A percentile compares a stretch with the other conserved stretches of the same genome.
Conservation (phyloP, 2,113 vertebrate species). For the Scatophagus argus region DNA sequence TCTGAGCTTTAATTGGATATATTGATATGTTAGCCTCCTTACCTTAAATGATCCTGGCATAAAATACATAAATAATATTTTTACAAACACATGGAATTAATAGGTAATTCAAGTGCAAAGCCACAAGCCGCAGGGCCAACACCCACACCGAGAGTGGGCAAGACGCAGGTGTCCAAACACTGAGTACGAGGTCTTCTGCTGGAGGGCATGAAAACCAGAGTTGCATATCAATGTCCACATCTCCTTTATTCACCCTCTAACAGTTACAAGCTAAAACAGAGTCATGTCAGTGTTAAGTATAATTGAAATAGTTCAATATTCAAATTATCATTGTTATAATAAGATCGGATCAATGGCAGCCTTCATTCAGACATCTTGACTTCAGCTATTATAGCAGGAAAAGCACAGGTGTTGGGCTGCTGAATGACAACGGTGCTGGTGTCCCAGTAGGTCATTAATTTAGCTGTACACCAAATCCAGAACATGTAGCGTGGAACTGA, state of each 20-base stretch:
- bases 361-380: too few species aligned
- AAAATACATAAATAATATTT: background rate
- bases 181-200: background rate
- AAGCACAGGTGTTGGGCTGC: too few species aligned
- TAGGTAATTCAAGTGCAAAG: background rate
- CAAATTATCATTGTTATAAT: background rate
- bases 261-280: background rate
- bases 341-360: background rate
- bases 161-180: slow-evolving; percentile 10
- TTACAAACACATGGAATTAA: background rate
- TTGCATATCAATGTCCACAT: slow-evolving; percentile 9
- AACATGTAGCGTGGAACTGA: background rate
- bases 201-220: slow-evolving; percentile 8
- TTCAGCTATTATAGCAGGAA: too few species aligned
- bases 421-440: too few species aligned
- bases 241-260: background rate
- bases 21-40: background rate
- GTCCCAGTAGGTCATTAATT: too few species aligned
- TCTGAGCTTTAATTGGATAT: background rate
- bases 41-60: background rate
- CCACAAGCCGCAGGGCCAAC: slow-evolving; percentile 11
- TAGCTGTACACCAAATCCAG: too few species aligned
- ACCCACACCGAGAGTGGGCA: background rate
- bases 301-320: background rate
- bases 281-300: background rate